phyloP scores from a whole-genome alignment of 2,113 vertebrate genomes.

The Plectropomus leopardus region DNA sequence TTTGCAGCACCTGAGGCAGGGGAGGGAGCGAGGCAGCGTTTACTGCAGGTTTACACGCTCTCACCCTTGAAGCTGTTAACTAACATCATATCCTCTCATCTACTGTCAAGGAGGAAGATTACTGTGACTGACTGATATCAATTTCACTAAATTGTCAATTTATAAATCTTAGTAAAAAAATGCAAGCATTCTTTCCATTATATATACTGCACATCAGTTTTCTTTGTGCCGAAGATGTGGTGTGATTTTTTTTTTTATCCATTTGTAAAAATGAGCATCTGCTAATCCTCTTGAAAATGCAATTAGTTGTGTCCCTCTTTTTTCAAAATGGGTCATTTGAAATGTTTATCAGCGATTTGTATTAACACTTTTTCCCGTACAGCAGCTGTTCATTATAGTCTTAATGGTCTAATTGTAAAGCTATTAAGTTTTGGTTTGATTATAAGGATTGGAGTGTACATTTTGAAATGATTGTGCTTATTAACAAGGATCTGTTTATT shows the following conservation, averaged over 20 bases:
- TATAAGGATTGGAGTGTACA: neutral
- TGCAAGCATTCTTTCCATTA: neutral
- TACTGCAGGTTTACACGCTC: constrained; percentile 10
- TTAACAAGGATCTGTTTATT: neutral
- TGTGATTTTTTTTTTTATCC: neutral
- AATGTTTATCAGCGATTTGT: neutral
- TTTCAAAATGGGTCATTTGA: neutral
- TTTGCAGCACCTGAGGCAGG: neutral
- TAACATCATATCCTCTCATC: constrained; percentile 10
- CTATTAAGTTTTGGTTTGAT: neutral
- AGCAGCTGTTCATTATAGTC: neutral
- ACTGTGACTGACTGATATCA: neutral
- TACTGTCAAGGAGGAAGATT: neutral
- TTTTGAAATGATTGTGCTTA: neutral
- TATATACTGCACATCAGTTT: neutral
- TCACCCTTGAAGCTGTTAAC: constrained; percentile 17
- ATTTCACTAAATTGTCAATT: constrained; percentile 1
- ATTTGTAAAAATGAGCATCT: neutral
- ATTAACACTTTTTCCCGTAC: neutral
- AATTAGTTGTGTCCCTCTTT: neutral
- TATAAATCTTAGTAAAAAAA: no score
- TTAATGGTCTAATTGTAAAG: neutral
- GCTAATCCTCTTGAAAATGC: neutral
- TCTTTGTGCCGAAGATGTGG: neutral
- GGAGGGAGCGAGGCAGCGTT: neutral